phyloP scores from a whole-genome alignment of 1,140 invertebrate genomes.

The Drosophila athabasca region DNA sequence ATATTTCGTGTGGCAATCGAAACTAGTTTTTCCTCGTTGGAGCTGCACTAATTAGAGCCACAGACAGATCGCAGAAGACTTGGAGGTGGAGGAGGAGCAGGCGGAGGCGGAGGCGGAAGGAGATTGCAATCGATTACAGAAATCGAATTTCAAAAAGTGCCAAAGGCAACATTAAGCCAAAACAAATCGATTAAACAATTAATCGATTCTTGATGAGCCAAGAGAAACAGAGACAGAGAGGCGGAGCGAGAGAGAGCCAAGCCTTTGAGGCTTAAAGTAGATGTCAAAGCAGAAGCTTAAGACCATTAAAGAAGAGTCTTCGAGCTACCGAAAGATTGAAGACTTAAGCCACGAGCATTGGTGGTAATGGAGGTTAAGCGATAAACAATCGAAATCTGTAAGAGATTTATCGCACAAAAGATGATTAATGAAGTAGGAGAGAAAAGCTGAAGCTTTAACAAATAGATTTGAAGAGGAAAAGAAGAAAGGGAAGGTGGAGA shows the following conservation, averaged over 20 bases:
- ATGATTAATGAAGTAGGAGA: slow-evolving; percentile 26
- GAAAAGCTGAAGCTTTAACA: slow-evolving; percentile 10
- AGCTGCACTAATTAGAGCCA: slow-evolving; percentile 51
- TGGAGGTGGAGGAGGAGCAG: not conserved
- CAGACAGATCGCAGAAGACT: slow-evolving; percentile 4
- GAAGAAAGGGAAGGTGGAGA: too few relatives aligned
- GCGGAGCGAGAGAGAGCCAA: not conserved
- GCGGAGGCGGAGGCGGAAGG: not conserved
- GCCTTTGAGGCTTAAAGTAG: slow-evolving; percentile 29
- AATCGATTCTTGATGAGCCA: slow-evolving; percentile 56
- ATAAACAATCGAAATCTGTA: slow-evolving; percentile 5
- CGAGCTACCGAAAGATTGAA: too few relatives aligned
- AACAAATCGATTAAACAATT: slow-evolving; percentile 29
- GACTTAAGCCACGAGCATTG: not conserved
- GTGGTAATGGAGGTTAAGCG: slow-evolving; percentile 3
- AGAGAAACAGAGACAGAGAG: not conserved
- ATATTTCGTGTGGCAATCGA: slow-evolving; percentile 53
- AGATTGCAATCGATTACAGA: slow-evolving; percentile 54
- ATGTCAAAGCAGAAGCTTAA: slow-evolving; percentile 12
- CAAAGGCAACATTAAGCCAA: slow-evolving; percentile 19
- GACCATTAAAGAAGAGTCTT: slow-evolving; percentile 16
- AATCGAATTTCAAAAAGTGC: slow-evolving; percentile 39
- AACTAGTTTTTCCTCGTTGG: slow-evolving; percentile 47
- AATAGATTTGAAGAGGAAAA: slow-evolving; percentile 4
- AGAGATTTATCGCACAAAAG: slow-evolving; percentile 15